Conservation (phyloP, 2,797 vertebrate genomes). For the Onychomys leucogaster region DNA sequence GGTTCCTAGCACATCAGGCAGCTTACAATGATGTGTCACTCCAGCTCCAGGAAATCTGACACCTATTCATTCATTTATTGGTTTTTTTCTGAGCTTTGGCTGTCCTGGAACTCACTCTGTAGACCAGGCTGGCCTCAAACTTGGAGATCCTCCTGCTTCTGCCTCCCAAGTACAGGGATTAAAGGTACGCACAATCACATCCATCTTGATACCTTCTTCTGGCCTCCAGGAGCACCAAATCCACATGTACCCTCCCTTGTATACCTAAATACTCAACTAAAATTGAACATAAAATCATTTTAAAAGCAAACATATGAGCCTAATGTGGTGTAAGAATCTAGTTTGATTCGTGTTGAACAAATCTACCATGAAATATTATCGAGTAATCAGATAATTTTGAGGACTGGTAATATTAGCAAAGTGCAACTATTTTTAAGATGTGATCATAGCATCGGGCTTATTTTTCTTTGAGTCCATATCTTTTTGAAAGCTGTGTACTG, state of each 20-base stretch:
- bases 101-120: not conserved
- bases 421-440: not conserved
- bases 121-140: not conserved
- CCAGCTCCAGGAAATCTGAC: not conserved
- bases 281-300: not conserved
- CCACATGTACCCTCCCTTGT: not conserved
- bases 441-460: not conserved
- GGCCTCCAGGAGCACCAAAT: not conserved
- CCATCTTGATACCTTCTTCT: not conserved
- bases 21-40: not conserved
- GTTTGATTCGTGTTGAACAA: not conserved
- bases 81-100: not conserved
- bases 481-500: not conserved
- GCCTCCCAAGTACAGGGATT: not conserved
- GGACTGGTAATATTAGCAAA: not conserved
- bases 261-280: not conserved
- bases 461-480: not conserved
- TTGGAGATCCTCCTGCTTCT: not conserved
- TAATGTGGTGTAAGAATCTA: not conserved
- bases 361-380: not conserved
- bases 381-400: constrained; percentile 42
- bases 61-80: not conserved
- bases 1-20: not conserved
- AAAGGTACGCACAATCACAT: not conserved
- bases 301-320: not conserved